Percentiles rank a stretch among this genome's conserved stretches.
phyloP scores from a whole-genome alignment of 2,888 invertebrate genomes.

The Diaprepes abbreviatus region DNA sequence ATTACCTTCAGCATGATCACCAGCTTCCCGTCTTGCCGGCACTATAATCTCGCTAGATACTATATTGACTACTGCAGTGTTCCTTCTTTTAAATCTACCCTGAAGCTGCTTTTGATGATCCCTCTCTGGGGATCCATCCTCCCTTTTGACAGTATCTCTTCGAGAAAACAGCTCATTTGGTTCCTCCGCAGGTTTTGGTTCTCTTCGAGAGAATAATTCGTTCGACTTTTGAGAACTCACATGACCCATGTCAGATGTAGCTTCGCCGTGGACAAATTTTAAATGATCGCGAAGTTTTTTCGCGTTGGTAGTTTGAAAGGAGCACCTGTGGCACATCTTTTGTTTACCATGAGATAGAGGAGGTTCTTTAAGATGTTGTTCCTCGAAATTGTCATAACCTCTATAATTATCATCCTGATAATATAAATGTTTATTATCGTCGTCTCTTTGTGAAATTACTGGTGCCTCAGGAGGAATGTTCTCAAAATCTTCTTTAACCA shows the following conservation, averaged over 20 bases:
- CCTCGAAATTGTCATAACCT: slow-evolving; percentile 20
- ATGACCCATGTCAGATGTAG: background rate
- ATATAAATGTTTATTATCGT: background rate
- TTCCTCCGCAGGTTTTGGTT: slow-evolving; percentile 16
- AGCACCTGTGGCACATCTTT: slow-evolving; percentile 45
- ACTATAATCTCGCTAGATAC: slow-evolving; percentile 32
- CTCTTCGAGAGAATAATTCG: slow-evolving; percentile 43
- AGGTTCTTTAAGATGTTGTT: slow-evolving; percentile 24
- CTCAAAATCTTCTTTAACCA: background rate
- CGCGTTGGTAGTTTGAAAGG: slow-evolving; percentile 44
- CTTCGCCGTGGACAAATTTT: slow-evolving; percentile 48
- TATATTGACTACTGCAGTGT: slow-evolving; percentile 37
- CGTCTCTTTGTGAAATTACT: background rate
- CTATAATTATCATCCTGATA: slow-evolving; percentile 22
- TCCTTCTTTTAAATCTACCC: slow-evolving; percentile 35
- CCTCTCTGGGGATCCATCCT: background rate
- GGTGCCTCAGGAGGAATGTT: slow-evolving; percentile 14
- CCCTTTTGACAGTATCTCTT: background rate
- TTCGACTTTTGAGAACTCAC: background rate
- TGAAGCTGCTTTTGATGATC: background rate
- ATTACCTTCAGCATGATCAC: background rate
- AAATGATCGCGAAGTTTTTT: slow-evolving; percentile 45
- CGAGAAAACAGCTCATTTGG: slow-evolving; percentile 41
- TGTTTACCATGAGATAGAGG: slow-evolving; percentile 13
- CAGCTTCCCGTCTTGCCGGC: slow-evolving; percentile 11